Evolutionary conservation across 2,888 invertebrate species (phyloP), one percentile per base, ranked within the genome.

Genomic region (Cephus pulcher): DNA sequence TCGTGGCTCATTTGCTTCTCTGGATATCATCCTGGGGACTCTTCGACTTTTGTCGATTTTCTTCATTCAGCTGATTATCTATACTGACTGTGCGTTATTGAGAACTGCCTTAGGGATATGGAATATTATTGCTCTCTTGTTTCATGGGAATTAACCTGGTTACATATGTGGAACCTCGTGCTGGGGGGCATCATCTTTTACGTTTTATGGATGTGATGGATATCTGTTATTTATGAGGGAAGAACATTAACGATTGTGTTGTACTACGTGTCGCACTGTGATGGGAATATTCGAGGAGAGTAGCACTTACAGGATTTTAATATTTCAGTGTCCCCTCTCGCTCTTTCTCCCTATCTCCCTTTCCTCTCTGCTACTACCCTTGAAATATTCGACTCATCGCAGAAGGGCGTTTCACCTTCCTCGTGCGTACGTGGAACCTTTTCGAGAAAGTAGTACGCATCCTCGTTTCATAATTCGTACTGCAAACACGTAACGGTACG

Each of bases 401-500:
- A 71, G 35, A 73, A 76, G 34, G 73, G 75, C 76, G 76, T 79
- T 80, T 74, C 69, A 75, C 79, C 79, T 78, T 81, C 73, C 77
- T 79, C 76, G 75, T 11, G 79, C 78, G 78, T 76, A 80, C 74
- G 76, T 80, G 80, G 79, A 71, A 74, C 74, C 74, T 75, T 77
- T 79, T 81, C 80, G 80, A 79, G 83, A 84, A 84, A 84, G 84
- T 84, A 84, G 84, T 83, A 82, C 84, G 82, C 80, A 83, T 82
- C 84, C 83, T 84, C 83, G 78, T 84, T 84, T 83, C 83, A 77
- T 83, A 82, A 82, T 81, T 82, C 80, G 81, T 80, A 82, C 79
- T 82, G 79, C 80, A 81, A 82, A 82, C 80, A 79, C 81, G 80
- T 83, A 84, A 84, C 84, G 84, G 84, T 83, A 80, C 81, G 83